phyloP scores from a whole-genome alignment of 2,797 vertebrate genomes.

The Acanthopagrus latus region DNA sequence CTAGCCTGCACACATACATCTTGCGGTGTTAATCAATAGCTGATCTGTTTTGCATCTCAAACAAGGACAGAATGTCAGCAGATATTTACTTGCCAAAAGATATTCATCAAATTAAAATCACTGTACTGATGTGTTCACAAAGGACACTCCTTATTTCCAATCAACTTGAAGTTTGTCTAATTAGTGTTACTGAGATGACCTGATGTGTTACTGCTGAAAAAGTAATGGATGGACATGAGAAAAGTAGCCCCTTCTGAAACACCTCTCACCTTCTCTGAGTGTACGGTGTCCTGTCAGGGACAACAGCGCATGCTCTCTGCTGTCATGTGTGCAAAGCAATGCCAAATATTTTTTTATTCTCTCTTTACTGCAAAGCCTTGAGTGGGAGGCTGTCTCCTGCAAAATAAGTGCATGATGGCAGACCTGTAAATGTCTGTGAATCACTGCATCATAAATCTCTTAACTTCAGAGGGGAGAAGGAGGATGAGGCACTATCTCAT shows the following conservation, averaged over 20 bases:
- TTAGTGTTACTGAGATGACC: neutral
- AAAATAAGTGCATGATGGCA: constrained; percentile 48
- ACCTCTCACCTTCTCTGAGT: neutral
- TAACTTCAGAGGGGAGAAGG: constrained; percentile 58
- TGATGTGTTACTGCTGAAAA: neutral
- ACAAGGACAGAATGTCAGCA: constrained; percentile 65
- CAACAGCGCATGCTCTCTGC: neutral
- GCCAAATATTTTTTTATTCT: constrained; percentile 19
- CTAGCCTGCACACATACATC: constrained; percentile 33
- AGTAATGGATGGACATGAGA: neutral
- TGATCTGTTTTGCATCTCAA: constrained; percentile 64
- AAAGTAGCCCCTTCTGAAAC: neutral
- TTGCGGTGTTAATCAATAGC: constrained; percentile 55
- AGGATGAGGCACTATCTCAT: constrained; percentile 74
- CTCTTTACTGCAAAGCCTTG: constrained; percentile 30
- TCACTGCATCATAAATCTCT: constrained; percentile 75
- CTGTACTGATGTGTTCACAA: constrained; percentile 17
- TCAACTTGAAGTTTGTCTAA: constrained; percentile 3
- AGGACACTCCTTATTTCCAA: constrained; percentile 26
- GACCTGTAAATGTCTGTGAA: constrained; percentile 67
- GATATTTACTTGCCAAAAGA: constrained; percentile 59
- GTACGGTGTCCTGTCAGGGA: constrained; percentile 2
- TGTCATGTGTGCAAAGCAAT: constrained; percentile 5
- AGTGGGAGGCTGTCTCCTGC: constrained; percentile 45
- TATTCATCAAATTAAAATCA: constrained; percentile 48